Base-by-base conservation (phyloP, 2,797 vertebrate genomes). In the Myripristis jacobus region DNA sequence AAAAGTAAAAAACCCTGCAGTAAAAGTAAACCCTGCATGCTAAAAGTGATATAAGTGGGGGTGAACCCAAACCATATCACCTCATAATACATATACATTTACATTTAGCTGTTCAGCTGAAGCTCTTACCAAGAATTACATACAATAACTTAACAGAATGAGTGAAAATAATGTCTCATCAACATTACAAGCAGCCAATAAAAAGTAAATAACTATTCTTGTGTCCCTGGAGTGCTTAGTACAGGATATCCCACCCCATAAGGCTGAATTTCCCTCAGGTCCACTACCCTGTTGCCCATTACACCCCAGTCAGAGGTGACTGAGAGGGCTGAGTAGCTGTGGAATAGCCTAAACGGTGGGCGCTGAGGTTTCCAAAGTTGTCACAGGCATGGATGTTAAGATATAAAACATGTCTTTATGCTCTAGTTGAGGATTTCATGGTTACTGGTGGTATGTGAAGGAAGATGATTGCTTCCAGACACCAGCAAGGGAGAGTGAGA, bases 381-480 rank as follows among this genome's bases (percentile, higher is more conserved):
- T 92, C 91, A 88, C 78, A 88, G 87, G 83, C 84, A 82, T 70
- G 72, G 78, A 87, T 87, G 90, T 90, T 90, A 88, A 92, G 91
- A 93, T 82, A 90, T 89, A 91, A 92, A 93, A 87, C 91, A 92
- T 91, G 92, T 88, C 88, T 92, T 89, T 89, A 88, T 88, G 88
- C 84, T 87, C 81, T 76, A 70, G 83, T 84, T 86, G 87, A 83
- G 72, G 89, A 93, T 92, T 91, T 92, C 88, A 92, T 90, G 91
- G 87, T 86, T 86, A 85, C 82, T 83, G 79, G 77, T 89, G 92
- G 92, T 89, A 92, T 92, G 92, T 80, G 73, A 77, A 86, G 80
- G 80, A 80, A 79, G 82, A 82, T 91, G 91, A 94, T 94, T 91
- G 87, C 83, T 94, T 93, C 93, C 93, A 94, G 94, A 94, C 87